Conservation (phyloP, 1,140 invertebrate species). For the Drosophila pachea region DNA sequence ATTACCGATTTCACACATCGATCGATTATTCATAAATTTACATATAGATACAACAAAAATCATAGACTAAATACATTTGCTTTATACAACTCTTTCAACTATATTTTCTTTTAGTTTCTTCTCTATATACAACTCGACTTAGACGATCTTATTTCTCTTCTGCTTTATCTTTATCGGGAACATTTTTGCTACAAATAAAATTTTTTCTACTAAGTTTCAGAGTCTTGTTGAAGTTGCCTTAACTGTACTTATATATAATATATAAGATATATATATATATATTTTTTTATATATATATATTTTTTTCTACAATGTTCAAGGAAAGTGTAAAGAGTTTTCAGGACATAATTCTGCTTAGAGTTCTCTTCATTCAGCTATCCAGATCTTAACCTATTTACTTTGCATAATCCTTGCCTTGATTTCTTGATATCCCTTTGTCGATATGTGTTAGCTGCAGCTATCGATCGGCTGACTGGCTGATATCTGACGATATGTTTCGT, state of each 20-base stretch:
- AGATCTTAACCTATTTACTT: too few species aligned
- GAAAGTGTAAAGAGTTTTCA: background rate
- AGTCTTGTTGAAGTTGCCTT: constrained; percentile 73
- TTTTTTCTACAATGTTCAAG: background rate
- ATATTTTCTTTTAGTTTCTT: constrained; percentile 25
- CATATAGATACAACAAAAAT: constrained; percentile 40
- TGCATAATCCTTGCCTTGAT: too few species aligned
- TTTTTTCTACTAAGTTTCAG: constrained; percentile 64
- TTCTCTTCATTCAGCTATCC: too few species aligned
- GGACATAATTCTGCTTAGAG: too few species aligned
- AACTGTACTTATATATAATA: constrained; percentile 25
- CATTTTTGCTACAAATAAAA: constrained; percentile 69
- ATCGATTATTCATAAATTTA: constrained; percentile 15
- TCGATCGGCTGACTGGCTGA: background rate
- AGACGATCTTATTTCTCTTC: constrained; percentile 4
- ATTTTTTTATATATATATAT: background rate
- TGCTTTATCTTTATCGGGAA: constrained; percentile 35
- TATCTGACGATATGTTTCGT: background rate
- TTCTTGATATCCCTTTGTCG: background rate
- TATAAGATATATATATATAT: background rate
- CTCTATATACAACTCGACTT: constrained; percentile 47
- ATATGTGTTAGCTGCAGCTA: constrained; percentile 7
- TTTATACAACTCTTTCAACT: constrained; percentile 41
- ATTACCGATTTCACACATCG: constrained; percentile 41
- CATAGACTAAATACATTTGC: constrained; percentile 9